phyloP scores from a whole-genome alignment of 1,140 invertebrate genomes.

The Procambarus clarkii region DNA sequence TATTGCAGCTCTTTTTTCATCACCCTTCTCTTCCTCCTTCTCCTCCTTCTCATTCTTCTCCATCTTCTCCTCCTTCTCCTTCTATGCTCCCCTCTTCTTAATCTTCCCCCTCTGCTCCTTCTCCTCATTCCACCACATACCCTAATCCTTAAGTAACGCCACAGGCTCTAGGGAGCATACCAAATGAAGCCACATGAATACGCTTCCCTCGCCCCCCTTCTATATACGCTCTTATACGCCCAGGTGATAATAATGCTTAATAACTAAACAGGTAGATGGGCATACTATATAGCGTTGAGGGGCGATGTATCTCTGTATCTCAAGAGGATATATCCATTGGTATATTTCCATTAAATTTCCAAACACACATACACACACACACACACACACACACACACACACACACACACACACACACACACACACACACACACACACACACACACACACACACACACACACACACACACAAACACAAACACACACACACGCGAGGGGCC shows the following conservation, averaged over 20 bases:
- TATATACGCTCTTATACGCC: background rate
- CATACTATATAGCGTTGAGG: too few relatives aligned
- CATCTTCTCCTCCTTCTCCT: background rate
- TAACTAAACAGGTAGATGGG: background rate
- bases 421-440: too few relatives aligned
- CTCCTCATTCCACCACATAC: background rate
- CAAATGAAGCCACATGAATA: slow-evolving; percentile 17
- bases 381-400: background rate
- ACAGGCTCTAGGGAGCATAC: slow-evolving; percentile 35
- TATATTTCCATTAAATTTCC: too few relatives aligned
- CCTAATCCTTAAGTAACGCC: slow-evolving; percentile 28
- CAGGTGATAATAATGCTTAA: background rate
- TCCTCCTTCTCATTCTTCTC: background rate
- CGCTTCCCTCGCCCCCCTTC: too few relatives aligned
- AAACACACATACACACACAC: background rate
- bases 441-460: too few relatives aligned
- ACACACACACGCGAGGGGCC: too few relatives aligned
- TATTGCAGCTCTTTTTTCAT: background rate
- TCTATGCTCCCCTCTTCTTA: background rate
- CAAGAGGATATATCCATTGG: too few relatives aligned
- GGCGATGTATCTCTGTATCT: too few relatives aligned
- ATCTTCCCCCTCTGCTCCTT: slow-evolving; percentile 24
- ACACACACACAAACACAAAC: too few relatives aligned
- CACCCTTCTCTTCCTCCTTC: background rate
- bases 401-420: slow-evolving; percentile 16